Evolutionary conservation across 1,140 invertebrate genomes (phyloP).

Genomic region (Harpegnathos saltator): DNA sequence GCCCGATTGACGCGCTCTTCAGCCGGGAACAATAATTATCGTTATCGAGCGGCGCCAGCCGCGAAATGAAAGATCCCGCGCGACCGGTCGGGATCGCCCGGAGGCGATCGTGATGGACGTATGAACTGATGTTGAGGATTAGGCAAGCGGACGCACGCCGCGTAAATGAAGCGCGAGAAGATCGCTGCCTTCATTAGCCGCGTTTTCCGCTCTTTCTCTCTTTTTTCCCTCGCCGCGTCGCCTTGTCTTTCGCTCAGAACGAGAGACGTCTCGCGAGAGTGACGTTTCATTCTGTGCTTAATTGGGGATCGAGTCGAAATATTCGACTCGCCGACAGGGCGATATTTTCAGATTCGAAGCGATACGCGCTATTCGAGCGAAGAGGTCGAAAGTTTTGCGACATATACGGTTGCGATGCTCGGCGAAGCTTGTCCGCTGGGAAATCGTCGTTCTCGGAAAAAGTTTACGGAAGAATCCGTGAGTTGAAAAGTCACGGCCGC

Average conservation of each 20-base stretch:
- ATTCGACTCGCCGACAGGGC: too few relatives aligned
- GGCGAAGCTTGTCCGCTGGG: too few relatives aligned
- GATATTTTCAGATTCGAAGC: too few relatives aligned
- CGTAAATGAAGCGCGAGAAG: slow-evolving; percentile 28
- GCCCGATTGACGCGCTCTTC: slow-evolving; percentile 64
- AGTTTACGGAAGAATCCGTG: too few relatives aligned
- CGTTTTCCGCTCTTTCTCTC: not conserved
- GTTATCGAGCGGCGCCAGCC: slow-evolving; percentile 81
- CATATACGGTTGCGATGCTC: too few relatives aligned
- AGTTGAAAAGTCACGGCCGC: too few relatives aligned
- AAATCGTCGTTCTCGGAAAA: too few relatives aligned
- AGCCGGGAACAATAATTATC: slow-evolving; percentile 80
- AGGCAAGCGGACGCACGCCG: not conserved
- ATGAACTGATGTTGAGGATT: slow-evolving; percentile 11
- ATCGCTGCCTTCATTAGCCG: not conserved
- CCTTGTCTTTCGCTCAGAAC: not conserved
- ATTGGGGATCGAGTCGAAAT: too few relatives aligned
- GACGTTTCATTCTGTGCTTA: not conserved
- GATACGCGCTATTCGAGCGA: too few relatives aligned
- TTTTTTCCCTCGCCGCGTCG: too few relatives aligned
- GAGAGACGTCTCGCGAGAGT: not conserved
- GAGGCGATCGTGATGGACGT: slow-evolving; percentile 5
- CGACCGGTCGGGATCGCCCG: slow-evolving; percentile 54
- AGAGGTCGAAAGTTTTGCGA: too few relatives aligned
- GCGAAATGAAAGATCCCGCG: slow-evolving; percentile 72